Conservation (phyloP, 2,797 vertebrate species). For the Martes flavigula region DNA sequence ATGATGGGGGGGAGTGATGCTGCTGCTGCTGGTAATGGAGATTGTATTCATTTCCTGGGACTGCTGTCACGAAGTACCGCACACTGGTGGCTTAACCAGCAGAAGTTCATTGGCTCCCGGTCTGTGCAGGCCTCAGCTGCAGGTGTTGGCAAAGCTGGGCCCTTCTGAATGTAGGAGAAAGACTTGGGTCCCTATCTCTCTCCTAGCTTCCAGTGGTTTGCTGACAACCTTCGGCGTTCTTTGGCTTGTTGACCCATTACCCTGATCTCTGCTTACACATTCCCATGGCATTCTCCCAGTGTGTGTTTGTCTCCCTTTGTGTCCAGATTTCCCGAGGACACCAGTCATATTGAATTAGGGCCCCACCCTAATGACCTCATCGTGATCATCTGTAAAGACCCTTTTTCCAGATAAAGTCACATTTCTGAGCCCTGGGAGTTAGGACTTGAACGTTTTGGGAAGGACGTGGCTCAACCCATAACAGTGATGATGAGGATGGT, state of each 20-base stretch:
- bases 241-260: not conserved
- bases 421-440: not conserved
- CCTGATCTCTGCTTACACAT: not conserved
- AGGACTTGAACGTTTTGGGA: not conserved
- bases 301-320: not conserved
- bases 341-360: not conserved
- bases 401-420: not conserved
- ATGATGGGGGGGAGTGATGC: not conserved
- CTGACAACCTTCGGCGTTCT: not conserved
- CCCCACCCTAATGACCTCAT: not conserved
- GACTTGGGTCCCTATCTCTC: not conserved
- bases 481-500: not conserved
- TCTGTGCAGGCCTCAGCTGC: not conserved
- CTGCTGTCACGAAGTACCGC: not conserved
- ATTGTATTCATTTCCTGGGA: not conserved
- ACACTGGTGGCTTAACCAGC: not conserved
- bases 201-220: not conserved
- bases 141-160: not conserved
- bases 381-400: not conserved
- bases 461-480: not conserved
- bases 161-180: not conserved
- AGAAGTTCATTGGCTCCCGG: not conserved
- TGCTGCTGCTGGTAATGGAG: not conserved
- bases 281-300: not conserved
- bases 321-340: not conserved